Percentiles rank a stretch among this genome's conserved stretches.
phyloP scores from a whole-genome alignment of 2,797 vertebrate species.

The Rhinella marina region DNA sequence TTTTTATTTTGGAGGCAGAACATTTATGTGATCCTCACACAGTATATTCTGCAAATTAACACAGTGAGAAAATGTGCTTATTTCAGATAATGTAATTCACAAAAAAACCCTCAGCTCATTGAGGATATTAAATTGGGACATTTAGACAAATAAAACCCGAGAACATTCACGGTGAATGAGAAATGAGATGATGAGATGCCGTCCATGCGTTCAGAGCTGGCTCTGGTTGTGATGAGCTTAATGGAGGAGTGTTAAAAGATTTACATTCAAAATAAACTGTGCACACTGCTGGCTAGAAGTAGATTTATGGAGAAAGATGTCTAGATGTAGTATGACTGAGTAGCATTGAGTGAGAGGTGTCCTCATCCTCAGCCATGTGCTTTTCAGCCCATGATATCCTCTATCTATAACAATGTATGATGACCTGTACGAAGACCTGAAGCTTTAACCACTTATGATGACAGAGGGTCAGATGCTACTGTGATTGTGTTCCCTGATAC shows the following conservation, averaged over 20 bases:
- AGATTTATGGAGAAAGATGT: neutral
- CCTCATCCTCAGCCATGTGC: neutral
- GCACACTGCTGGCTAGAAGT: neutral
- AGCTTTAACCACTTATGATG: too few species aligned
- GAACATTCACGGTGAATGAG: conserved; percentile 55
- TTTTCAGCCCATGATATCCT: too few species aligned
- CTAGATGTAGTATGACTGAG: neutral
- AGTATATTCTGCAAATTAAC: conserved; percentile 35
- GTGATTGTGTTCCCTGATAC: too few species aligned
- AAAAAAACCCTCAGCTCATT: conserved; percentile 22
- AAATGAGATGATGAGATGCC: conserved; percentile 49
- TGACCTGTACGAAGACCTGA: too few species aligned
- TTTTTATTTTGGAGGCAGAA: conserved; percentile 44
- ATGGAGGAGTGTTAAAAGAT: conserved; percentile 24
- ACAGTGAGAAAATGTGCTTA: conserved; percentile 45
- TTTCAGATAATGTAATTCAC: conserved; percentile 51
- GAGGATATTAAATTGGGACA: conserved; percentile 44
- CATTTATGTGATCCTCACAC: conserved; percentile 29
- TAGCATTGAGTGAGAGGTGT: neutral
- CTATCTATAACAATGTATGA: too few species aligned
- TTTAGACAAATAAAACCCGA: conserved; percentile 36
- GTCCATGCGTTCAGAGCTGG: neutral
- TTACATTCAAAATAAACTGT: conserved; percentile 26
- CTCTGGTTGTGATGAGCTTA: conserved; percentile 19
- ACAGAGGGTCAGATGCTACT: too few species aligned